Base-by-base conservation (phyloP, 1,140 invertebrate genomes). In the Drosophila bifasciata region DNA sequence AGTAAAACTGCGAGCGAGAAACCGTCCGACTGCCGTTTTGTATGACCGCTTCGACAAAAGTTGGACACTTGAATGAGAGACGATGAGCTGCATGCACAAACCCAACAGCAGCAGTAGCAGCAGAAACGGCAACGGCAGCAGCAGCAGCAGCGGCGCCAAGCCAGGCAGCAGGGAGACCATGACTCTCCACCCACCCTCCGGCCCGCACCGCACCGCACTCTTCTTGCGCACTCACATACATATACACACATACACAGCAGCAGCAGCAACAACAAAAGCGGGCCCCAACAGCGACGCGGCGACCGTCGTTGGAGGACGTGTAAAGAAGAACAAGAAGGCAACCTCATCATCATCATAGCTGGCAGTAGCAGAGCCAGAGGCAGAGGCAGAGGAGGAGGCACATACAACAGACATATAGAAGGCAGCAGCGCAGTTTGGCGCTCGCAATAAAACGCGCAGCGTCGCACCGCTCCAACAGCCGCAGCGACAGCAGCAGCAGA, bases 11-110 rank as follows among this genome's bases (percentile, higher is more conserved):
- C 58, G 49, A 51, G 28, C 62, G 49, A 64, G 32, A 19, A 60
- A 72, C 71, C 72, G 57, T 59, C 40, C 67, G 76, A 80, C 73
- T 79, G 84, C 81, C 83, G 73, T 59, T 76, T 62, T 79, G 68
- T 86, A 53, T 73, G 85, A 91, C 89, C 89, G 89, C 89, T 90
- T 78, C 85, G 85, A 90, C 89, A 91, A 91, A 91, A 79, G 89
- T 91, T 91, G 89, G 89, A 90, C 89, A 88, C 89, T 91, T 91
- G 89, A 91, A 91, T 91, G 89, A 91, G 89, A 91, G 80, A 64
- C 72, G 85, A 89, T 79, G 78, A 79, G 85, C 80, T 80, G 80
- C 78, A 79, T 80, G 76, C 68, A 83, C 78, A 90, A 57, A 85
- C 79, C 48, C 39, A 62, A 56, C 78, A 78, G 79, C 74, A 66